Evolutionary conservation across 1,140 invertebrate species (phyloP).

Genomic region (Lordiphosa clarofinis): DNA sequence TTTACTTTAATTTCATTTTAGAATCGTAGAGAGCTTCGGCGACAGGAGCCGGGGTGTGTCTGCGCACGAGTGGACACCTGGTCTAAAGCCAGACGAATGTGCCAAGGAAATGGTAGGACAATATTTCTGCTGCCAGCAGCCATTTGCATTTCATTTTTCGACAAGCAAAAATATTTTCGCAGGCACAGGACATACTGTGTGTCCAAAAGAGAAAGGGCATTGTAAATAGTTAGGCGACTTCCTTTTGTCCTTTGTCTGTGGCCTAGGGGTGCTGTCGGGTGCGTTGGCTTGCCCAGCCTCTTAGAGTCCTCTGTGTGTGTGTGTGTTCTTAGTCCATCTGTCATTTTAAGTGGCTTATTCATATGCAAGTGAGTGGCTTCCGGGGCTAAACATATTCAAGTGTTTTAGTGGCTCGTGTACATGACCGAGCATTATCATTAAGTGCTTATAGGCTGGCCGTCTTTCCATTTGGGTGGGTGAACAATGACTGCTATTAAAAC

Average conservation of each 20-base stretch:
- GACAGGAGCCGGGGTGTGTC: constrained; percentile 1
- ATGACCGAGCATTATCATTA: constrained; percentile 77
- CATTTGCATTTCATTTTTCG: constrained; percentile 75
- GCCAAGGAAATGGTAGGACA: constrained; percentile 40
- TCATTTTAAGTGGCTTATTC: constrained; percentile 78
- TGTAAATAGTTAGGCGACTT: constrained; percentile 72
- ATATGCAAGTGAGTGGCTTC: constrained; percentile 78
- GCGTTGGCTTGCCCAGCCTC: background rate
- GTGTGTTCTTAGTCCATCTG: constrained; percentile 52
- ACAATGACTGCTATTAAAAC: constrained; percentile 76
- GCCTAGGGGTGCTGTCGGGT: constrained; percentile 31
- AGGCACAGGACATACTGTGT: constrained; percentile 8
- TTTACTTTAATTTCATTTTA: constrained; percentile 37
- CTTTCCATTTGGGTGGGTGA: constrained; percentile 29
- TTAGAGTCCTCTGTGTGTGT: constrained; percentile 13
- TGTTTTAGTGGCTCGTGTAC: constrained; percentile 76
- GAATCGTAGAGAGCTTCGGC: constrained; percentile 1
- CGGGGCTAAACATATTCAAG: constrained; percentile 77
- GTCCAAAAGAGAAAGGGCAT: constrained; percentile 17
- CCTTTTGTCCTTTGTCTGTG: constrained; percentile 64
- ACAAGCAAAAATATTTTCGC: constrained; percentile 66
- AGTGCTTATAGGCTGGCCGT: constrained; percentile 67
- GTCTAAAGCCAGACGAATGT: constrained; percentile 40
- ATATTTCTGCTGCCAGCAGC: constrained; percentile 59
- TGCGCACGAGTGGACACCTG: constrained; percentile 43